phyloP scores from a whole-genome alignment of 2,888 invertebrate species.

The Catocala nupta region DNA sequence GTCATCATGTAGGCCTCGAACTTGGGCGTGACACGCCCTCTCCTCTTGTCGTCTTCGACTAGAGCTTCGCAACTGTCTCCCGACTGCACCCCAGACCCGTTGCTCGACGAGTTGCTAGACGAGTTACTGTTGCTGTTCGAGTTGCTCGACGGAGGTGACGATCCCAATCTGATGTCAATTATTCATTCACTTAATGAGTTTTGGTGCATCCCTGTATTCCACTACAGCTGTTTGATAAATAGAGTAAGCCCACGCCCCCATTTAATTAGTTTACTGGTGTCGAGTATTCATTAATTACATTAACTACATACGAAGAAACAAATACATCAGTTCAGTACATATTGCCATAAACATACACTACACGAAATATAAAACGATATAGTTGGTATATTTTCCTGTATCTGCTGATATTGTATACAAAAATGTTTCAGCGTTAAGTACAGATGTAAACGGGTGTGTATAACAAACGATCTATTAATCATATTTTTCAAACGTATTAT shows the following conservation, averaged over 20 bases:
- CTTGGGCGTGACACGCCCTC: slow-evolving; percentile 84
- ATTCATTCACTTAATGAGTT: slow-evolving; percentile 24
- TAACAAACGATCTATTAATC: no score
- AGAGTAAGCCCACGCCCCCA: slow-evolving; percentile 1
- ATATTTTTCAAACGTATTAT: no score
- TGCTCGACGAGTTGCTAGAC: slow-evolving; percentile 79
- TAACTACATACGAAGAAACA: neutral
- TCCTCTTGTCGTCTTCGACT: slow-evolving; percentile 76
- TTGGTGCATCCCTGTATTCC: neutral
- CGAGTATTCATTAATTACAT: neutral
- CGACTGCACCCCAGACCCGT: slow-evolving; percentile 85
- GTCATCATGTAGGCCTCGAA: slow-evolving; percentile 99
- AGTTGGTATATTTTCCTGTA: no score
- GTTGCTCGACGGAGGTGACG: slow-evolving; percentile 79
- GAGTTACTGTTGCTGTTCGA: slow-evolving; percentile 78
- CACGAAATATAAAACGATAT: no score
- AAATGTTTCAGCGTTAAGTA: no score
- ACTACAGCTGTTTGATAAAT: slow-evolving; percentile 1
- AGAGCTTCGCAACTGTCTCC: slow-evolving; percentile 84
- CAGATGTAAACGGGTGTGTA: no score
- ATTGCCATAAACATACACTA: no score
- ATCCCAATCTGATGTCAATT: slow-evolving; percentile 67
- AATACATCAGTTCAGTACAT: neutral
- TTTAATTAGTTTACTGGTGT: neutral
- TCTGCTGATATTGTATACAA: no score